Conservation (phyloP, 2,888 invertebrate species). For the Drosophila bunnanda region DNA sequence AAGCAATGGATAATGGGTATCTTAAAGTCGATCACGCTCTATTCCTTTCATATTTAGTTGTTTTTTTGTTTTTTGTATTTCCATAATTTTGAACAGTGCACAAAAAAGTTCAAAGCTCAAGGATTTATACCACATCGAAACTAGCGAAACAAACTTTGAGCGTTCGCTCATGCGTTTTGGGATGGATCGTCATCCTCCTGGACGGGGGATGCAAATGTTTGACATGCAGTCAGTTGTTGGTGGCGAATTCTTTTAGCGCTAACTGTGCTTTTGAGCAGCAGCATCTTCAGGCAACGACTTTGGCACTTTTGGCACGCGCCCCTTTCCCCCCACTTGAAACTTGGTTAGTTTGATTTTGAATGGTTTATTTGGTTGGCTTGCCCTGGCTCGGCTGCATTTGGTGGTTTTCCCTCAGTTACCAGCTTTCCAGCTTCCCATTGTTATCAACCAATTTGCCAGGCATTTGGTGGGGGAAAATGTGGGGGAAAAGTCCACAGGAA, state of each 20-base stretch:
- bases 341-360: slow-evolving; percentile 72
- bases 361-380: slow-evolving; percentile 66
- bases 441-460: slow-evolving; percentile 73
- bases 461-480: slow-evolving; percentile 22
- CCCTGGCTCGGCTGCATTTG: slow-evolving; percentile 17
- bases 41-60: no score
- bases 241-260: slow-evolving; percentile 46
- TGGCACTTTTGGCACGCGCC: slow-evolving; percentile 69
- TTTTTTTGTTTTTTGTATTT: slow-evolving; percentile 1
- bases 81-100: slow-evolving; percentile 33
- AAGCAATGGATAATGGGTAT: not conserved
- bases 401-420: slow-evolving; percentile 16
- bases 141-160: slow-evolving; percentile 66
- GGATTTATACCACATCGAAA: slow-evolving; percentile 67
- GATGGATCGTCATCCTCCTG: slow-evolving; percentile 29
- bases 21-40: no score
- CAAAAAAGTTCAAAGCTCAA: slow-evolving; percentile 69
- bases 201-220: slow-evolving; percentile 55
- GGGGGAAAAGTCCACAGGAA: slow-evolving; percentile 29
- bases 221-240: slow-evolving; percentile 43
- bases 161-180: slow-evolving; percentile 66
- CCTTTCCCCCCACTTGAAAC: slow-evolving; percentile 51
- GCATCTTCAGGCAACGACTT: slow-evolving; percentile 64
- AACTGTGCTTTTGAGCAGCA: slow-evolving; percentile 32
- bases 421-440: slow-evolving; percentile 46